Percentiles rank a stretch among this genome's conserved stretches.
Evolutionary conservation across 2,797 vertebrate genomes (phyloP).

Genomic region (Danio choprae): DNA sequence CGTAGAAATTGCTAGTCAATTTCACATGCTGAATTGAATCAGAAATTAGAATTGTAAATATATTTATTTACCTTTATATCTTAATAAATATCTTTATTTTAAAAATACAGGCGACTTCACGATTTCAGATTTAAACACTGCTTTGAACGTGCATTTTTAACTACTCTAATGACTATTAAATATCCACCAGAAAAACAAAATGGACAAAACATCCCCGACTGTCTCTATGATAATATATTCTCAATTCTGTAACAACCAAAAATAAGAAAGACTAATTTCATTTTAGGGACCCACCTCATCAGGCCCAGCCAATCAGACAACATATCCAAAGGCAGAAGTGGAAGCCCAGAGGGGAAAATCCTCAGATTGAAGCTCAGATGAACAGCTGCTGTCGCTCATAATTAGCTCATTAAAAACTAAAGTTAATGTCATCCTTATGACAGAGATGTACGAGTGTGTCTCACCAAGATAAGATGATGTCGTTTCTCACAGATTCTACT

Average conservation of each 20-base stretch:
- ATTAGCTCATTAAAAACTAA: conserved; percentile 14
- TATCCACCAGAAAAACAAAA: background rate
- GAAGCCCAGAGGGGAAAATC: background rate
- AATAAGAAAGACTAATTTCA: background rate
- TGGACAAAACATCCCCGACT: background rate
- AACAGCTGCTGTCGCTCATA: conserved; percentile 6
- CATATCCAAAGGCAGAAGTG: background rate
- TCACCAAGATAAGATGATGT: background rate
- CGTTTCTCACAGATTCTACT: background rate
- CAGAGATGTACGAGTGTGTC: background rate
- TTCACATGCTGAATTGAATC: no score
- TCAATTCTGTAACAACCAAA: background rate
- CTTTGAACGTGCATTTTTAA: no score
- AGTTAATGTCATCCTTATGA: conserved; percentile 14
- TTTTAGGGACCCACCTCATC: background rate
- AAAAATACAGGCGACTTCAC: no score
- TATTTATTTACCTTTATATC: no score
- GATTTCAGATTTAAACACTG: no score
- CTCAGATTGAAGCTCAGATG: background rate
- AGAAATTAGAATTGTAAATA: no score
- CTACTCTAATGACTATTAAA: background rate
- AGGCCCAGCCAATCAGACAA: conserved; percentile 7
- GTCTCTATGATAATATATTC: background rate
- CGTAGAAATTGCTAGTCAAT: no score
- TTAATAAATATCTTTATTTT: no score